Evolutionary conservation across 2,113 vertebrate species (phyloP).

Genomic region (Puma concolor): DNA sequence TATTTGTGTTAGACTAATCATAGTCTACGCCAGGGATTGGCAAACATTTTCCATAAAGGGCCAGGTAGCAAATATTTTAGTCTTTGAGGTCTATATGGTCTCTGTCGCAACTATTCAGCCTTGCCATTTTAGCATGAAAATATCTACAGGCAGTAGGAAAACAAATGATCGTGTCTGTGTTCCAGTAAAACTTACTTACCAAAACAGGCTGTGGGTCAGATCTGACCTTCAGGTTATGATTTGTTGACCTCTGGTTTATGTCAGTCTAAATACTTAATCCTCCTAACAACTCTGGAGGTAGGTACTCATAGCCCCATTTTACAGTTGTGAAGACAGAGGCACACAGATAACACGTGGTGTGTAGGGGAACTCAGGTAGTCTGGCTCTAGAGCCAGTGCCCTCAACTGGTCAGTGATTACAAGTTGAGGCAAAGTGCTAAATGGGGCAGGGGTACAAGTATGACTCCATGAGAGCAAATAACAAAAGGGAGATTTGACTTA

Average conservation of each 20-base stretch:
- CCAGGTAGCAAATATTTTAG: not conserved
- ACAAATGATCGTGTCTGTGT: not conserved
- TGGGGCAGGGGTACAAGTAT: not conserved
- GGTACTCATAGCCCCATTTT: not conserved
- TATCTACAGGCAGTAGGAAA: not conserved
- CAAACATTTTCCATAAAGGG: not conserved
- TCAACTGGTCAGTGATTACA: not conserved
- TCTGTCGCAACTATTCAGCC: not conserved
- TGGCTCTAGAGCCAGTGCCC: not conserved
- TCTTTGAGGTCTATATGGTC: not conserved
- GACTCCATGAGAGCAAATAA: not conserved
- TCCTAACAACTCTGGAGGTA: not conserved
- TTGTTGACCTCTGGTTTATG: not conserved
- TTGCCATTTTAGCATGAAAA: not conserved
- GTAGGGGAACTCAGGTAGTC: not conserved
- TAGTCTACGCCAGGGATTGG: not conserved
- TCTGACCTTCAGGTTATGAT: not conserved
- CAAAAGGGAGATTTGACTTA: not conserved
- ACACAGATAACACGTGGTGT: not conserved
- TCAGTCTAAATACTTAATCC: not conserved
- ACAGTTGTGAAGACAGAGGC: not conserved
- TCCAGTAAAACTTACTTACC: constrained; percentile 14
- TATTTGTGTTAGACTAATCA: not conserved
- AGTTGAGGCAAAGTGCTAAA: not conserved
- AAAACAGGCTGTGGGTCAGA: not conserved